These are phyloP conservation scores for Napeogenes inachia DNA, from an alignment of 2,888 invertebrate genomes.

Conservation along the genomic window DNA sequence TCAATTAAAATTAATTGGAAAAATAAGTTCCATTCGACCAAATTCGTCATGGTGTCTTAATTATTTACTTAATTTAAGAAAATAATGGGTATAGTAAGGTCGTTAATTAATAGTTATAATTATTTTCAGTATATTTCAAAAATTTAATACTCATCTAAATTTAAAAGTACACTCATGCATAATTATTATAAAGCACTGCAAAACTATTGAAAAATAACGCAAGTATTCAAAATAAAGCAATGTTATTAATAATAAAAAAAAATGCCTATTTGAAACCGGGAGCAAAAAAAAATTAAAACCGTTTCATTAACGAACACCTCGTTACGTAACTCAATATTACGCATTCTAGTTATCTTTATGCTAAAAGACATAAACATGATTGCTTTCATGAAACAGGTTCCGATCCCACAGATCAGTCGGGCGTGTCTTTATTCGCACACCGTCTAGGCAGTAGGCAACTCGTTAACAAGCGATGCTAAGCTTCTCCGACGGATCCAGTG, in stretches of 20 bases:
- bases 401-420: slow-evolving; percentile 44
- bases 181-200: no score
- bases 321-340: slow-evolving; percentile 17
- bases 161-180: no score
- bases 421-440: slow-evolving; percentile 31
- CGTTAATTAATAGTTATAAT: no score
- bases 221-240: no score
- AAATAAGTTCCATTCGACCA: background rate
- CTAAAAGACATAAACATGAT: slow-evolving; percentile 51
- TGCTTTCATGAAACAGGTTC: slow-evolving; percentile 53
- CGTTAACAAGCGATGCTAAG: slow-evolving; percentile 30
- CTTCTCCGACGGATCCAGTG: slow-evolving; percentile 28
- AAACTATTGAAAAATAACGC: no score
- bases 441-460: slow-evolving; percentile 26
- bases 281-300: slow-evolving; percentile 15
- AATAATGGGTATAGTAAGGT: no score
- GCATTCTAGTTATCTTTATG: slow-evolving; percentile 23
- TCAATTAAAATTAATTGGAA: slow-evolving; percentile 1
- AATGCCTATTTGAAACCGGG: background rate
- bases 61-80: no score
- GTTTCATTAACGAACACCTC: slow-evolving; percentile 15
- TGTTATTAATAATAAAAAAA: background rate
- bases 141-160: no score
- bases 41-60: background rate
- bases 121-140: no score